Percentiles rank a stretch among this genome's conserved stretches.
Conservation (phyloP, 2,797 vertebrate species). For the Diglossa cyanea region DNA sequence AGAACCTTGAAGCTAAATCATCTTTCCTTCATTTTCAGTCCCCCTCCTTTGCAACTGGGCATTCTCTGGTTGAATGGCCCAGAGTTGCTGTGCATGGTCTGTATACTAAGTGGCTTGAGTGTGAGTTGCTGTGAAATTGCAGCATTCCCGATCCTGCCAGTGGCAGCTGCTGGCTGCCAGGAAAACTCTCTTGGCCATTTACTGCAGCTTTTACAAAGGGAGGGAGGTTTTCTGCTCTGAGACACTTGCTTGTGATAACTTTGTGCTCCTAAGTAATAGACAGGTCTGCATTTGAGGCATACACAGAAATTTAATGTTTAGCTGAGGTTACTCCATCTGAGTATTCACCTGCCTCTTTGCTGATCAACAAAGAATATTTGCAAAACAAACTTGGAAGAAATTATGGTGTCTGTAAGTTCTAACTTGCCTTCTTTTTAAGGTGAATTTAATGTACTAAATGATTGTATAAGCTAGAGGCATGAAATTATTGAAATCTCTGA, state of each 20-base stretch:
- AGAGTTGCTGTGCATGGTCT: neutral
- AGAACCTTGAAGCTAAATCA: neutral
- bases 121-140: constrained; percentile 17
- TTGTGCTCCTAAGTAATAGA: neutral
- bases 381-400: neutral
- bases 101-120: constrained; percentile 19
- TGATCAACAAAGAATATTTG: neutral
- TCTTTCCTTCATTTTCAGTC: neutral
- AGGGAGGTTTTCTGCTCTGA: neutral
- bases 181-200: neutral
- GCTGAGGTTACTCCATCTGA: neutral
- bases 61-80: neutral
- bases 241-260: neutral
- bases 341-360: neutral
- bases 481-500: neutral
- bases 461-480: neutral
- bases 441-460: neutral
- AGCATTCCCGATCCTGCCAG: neutral
- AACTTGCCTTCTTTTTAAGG: neutral
- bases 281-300: neutral
- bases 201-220: neutral
- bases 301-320: neutral
- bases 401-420: neutral
- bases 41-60: fast-evolving
- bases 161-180: neutral